These are phyloP conservation scores for Nephrotoma flavescens DNA, from an alignment of 2,888 invertebrate species.

Conservation along the genomic window DNA sequence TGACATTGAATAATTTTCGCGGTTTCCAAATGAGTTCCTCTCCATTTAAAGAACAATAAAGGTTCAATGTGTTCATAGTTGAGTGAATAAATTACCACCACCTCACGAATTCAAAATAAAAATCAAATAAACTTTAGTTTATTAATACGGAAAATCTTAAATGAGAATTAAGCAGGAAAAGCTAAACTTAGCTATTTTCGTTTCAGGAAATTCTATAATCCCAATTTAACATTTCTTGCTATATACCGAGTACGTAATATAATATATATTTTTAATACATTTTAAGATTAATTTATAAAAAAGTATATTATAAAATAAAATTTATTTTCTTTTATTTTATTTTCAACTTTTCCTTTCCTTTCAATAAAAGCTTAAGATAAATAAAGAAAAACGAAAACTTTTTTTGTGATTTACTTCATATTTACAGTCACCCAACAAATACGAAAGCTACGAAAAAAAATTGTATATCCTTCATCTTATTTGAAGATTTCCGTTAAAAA, in stretches of 20 bases:
- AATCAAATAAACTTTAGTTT: background rate
- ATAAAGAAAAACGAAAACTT: background rate
- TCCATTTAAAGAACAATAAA: too few species aligned
- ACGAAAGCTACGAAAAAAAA: background rate
- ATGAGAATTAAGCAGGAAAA: background rate
- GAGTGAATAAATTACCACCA: background rate
- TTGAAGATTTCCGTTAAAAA: background rate
- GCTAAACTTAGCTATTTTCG: background rate
- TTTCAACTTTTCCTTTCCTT: background rate
- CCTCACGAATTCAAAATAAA: background rate
- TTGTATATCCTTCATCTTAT: background rate
- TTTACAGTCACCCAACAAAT: background rate
- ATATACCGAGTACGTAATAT: background rate
- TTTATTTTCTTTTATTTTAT: background rate
- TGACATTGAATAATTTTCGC: too few species aligned
- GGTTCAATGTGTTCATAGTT: background rate
- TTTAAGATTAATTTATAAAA: background rate
- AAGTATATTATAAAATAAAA: background rate
- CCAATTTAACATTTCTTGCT: background rate
- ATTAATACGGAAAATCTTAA: background rate
- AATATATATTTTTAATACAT: background rate
- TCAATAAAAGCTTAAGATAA: background rate
- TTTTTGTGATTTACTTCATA: background rate
- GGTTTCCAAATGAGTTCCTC: too few species aligned
- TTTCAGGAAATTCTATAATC: background rate